These are phyloP conservation scores for Cryptocephalus primarius DNA, from an alignment of 2,888 invertebrate genomes.

Conservation along the genomic window DNA sequence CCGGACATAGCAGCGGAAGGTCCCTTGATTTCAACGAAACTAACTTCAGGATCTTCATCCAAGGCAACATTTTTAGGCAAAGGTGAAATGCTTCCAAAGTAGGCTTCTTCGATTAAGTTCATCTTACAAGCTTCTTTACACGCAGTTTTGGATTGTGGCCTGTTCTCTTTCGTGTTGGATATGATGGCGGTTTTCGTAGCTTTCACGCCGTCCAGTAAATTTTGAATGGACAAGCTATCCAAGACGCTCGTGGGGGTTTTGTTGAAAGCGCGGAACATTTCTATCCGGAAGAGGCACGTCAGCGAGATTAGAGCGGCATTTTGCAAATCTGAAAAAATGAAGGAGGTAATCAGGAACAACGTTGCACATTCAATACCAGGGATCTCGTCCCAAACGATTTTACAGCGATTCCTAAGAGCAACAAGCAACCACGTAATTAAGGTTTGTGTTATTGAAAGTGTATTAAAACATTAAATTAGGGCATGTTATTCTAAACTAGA, in stretches of 20 bases:
- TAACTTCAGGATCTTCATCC: slow-evolving; percentile 13
- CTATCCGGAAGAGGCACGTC: slow-evolving; percentile 20
- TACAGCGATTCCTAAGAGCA: too few relatives aligned
- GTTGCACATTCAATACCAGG: too few relatives aligned
- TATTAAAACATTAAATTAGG: too few relatives aligned
- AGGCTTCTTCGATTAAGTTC: slow-evolving; percentile 22
- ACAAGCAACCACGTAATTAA: too few relatives aligned
- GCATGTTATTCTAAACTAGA: too few relatives aligned
- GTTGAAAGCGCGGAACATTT: slow-evolving; percentile 11
- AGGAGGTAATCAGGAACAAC: background rate
- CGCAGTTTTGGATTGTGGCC: slow-evolving; percentile 3
- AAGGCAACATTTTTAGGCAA: background rate
- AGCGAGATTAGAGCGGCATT: slow-evolving; percentile 22
- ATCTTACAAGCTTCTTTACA: slow-evolving; percentile 3
- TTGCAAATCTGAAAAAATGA: slow-evolving; percentile 22
- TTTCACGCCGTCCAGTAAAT: slow-evolving; percentile 24
- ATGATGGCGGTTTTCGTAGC: slow-evolving; percentile 19
- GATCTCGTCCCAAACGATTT: too few relatives aligned
- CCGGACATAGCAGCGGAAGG: slow-evolving; percentile 26
- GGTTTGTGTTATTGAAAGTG: too few relatives aligned
- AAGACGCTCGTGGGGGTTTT: slow-evolving; percentile 1
- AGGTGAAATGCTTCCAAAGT: slow-evolving; percentile 20
- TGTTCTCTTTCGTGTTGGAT: slow-evolving; percentile 8
- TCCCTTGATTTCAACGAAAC: slow-evolving; percentile 12
- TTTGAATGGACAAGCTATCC: slow-evolving; percentile 17